A percentile compares a stretch with the other conserved stretches of the same genome.
Conservation (phyloP, 2,888 invertebrate species). For the Heterodera filipjevi region DNA sequence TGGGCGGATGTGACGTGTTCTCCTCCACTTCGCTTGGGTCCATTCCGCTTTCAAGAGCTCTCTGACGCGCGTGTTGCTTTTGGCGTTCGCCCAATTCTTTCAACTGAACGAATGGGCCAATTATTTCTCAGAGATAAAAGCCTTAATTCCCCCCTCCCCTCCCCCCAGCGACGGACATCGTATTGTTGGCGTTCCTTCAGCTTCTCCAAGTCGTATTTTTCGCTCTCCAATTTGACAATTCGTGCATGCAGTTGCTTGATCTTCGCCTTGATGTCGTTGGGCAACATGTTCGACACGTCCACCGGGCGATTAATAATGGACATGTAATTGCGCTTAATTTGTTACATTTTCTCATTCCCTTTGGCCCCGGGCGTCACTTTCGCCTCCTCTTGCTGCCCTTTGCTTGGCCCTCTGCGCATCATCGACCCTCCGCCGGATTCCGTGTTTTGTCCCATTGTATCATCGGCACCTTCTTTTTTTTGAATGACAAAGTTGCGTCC, state of each 20-base stretch:
- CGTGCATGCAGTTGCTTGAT: conserved; percentile 61
- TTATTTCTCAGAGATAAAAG: background rate
- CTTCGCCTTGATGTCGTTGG: conserved; percentile 62
- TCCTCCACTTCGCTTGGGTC: conserved; percentile 62
- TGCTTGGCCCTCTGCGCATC: conserved; percentile 43
- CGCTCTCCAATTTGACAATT: conserved; percentile 62
- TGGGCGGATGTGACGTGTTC: conserved; percentile 69
- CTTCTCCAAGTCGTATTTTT: conserved; percentile 66
- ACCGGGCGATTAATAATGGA: conserved; percentile 54
- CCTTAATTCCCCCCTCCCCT: no score
- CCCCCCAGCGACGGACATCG: no score
- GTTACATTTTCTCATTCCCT: background rate
- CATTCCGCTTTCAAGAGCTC: conserved; percentile 64
- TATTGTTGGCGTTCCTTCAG: conserved; percentile 63
- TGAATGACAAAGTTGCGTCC: conserved; percentile 37
- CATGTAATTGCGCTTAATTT: conserved; percentile 51
- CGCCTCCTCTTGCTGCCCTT: conserved; percentile 58
- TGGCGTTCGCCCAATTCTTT: conserved; percentile 64
- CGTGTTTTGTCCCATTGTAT: conserved; percentile 5
- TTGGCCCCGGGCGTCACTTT: conserved; percentile 40
- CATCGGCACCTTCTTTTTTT: conserved; percentile 30
- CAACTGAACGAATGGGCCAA: conserved; percentile 45
- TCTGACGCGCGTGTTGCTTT: conserved; percentile 62
- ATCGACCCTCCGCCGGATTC: conserved; percentile 11
- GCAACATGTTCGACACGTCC: conserved; percentile 59